A percentile compares a stretch with the other conserved stretches of the same genome.
Evolutionary conservation across 2,797 vertebrate genomes (phyloP).

Genomic region (Fistularia tabacaria): DNA sequence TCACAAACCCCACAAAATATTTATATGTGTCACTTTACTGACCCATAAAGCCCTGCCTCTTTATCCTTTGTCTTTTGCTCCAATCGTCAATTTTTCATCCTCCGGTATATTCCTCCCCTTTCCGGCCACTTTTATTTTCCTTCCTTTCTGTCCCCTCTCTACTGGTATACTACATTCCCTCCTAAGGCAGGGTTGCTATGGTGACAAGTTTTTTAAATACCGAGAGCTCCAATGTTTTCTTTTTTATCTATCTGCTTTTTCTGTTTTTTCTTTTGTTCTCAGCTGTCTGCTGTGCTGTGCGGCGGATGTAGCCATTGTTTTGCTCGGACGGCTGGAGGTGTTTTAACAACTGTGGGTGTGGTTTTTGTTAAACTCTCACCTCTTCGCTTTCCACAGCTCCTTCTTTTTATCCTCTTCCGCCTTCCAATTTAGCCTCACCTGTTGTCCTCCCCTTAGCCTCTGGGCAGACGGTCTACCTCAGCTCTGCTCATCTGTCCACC

Average conservation of each 20-base stretch:
- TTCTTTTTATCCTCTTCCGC: constrained; percentile 1
- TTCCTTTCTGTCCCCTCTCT: constrained; percentile 10
- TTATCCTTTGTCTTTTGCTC: constrained; percentile 5
- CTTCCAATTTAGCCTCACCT: too few species aligned
- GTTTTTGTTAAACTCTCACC: constrained; percentile 7
- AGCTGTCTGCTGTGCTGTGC: constrained; percentile 36
- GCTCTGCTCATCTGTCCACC: constrained; percentile 22
- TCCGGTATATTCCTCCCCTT: constrained; percentile 11
- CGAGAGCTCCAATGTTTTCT: constrained; percentile 43
- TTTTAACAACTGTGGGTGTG: constrained; percentile 12
- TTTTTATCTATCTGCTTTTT: constrained; percentile 15
- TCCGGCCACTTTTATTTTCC: constrained; percentile 7
- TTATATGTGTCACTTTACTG: too few species aligned
- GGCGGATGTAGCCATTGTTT: constrained; percentile 47
- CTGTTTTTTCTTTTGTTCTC: constrained; percentile 52
- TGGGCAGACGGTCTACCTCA: constrained; percentile 14
- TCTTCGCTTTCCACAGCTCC: constrained; percentile 2
- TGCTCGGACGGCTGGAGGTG: constrained; percentile 12
- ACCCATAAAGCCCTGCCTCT: too few species aligned
- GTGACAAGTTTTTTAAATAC: constrained; percentile 47
- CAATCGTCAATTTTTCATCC: constrained; percentile 11
- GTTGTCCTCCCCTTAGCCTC: constrained; percentile 23
- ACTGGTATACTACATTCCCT: constrained; percentile 57
- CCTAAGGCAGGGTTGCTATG: constrained; percentile 66
- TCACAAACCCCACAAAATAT: too few species aligned